phyloP scores from a whole-genome alignment of 2,888 invertebrate genomes.

The Sminthurides aquaticus region DNA sequence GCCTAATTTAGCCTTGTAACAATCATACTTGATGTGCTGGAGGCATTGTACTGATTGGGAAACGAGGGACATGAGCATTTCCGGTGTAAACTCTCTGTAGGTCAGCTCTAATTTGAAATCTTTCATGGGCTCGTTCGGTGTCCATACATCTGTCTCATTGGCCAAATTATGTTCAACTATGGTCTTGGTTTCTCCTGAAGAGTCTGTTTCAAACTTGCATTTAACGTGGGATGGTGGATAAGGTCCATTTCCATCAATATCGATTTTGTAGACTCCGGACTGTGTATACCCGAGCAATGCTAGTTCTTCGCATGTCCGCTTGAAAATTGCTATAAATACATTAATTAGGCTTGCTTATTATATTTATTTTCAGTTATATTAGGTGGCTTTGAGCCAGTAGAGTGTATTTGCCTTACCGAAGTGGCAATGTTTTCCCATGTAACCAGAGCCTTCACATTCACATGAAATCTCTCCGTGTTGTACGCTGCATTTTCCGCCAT shows the following conservation, averaged over 20 bases:
- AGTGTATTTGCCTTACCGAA: constrained; percentile 54
- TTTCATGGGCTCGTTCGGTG: constrained; percentile 20
- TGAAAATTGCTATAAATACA: constrained; percentile 62
- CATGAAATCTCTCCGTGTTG: constrained; percentile 80
- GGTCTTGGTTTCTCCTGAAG: constrained; percentile 70
- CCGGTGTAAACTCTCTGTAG: constrained; percentile 79
- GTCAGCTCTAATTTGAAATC: constrained; percentile 79
- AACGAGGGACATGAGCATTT: constrained; percentile 83
- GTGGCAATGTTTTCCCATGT: constrained; percentile 88
- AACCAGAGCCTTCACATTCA: constrained; percentile 82
- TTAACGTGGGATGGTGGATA: constrained; percentile 86
- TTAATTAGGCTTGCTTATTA: neutral
- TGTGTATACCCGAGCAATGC: constrained; percentile 79
- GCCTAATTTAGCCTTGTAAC: constrained; percentile 77
- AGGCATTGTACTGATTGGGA: constrained; percentile 82
- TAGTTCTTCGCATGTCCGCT: constrained; percentile 85
- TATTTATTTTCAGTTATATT: neutral
- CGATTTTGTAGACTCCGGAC: constrained; percentile 84
- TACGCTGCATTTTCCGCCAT: constrained; percentile 82
- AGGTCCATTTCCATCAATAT: constrained; percentile 87
- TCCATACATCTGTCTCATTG: constrained; percentile 64
- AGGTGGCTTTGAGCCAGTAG: neutral
- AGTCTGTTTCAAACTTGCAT: constrained; percentile 82
- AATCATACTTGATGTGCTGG: constrained; percentile 83
- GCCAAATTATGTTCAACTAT: constrained; percentile 86